phyloP scores from a whole-genome alignment of 2,113 vertebrate genomes.

The Etheostoma cragini region DNA sequence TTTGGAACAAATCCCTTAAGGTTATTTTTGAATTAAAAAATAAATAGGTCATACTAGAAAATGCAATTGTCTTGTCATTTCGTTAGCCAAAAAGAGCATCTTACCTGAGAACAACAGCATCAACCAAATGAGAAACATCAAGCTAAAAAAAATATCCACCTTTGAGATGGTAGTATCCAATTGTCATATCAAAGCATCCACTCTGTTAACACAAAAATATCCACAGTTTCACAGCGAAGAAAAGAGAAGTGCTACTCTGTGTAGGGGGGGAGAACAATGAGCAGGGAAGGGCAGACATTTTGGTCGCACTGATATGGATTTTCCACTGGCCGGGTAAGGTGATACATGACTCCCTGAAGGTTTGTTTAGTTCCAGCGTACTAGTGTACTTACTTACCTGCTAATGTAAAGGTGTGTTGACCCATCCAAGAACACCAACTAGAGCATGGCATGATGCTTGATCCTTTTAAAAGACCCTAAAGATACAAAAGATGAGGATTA shows the following conservation, averaged over 20 bases:
- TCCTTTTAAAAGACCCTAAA: background rate
- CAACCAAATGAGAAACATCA: slow-evolving; percentile 74
- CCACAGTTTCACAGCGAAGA: background rate
- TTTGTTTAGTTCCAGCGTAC: slow-evolving; percentile 40
- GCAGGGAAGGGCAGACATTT: slow-evolving; percentile 53
- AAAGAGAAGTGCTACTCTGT: background rate
- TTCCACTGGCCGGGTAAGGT: slow-evolving; percentile 82
- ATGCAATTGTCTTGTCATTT: background rate
- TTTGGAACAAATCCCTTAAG: background rate
- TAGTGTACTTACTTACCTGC: slow-evolving; percentile 11
- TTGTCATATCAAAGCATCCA: background rate
- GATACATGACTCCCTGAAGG: slow-evolving; percentile 79
- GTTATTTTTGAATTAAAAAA: background rate
- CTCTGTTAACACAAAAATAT: slow-evolving; percentile 34
- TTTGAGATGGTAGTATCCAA: slow-evolving; percentile 24
- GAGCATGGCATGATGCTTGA: background rate
- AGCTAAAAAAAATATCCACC: slow-evolving; percentile 2
- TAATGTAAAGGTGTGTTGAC: background rate
- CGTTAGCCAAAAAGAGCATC: slow-evolving; percentile 20
- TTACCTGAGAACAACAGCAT: slow-evolving; percentile 81
- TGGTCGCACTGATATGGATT: slow-evolving; percentile 77
- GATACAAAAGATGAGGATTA: background rate
- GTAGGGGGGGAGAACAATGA: slow-evolving; percentile 17
- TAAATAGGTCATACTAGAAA: background rate
- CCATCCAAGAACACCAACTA: background rate